Evolutionary conservation across 2,113 vertebrate species (phyloP).

Genomic region (Oryzias melastigma): DNA sequence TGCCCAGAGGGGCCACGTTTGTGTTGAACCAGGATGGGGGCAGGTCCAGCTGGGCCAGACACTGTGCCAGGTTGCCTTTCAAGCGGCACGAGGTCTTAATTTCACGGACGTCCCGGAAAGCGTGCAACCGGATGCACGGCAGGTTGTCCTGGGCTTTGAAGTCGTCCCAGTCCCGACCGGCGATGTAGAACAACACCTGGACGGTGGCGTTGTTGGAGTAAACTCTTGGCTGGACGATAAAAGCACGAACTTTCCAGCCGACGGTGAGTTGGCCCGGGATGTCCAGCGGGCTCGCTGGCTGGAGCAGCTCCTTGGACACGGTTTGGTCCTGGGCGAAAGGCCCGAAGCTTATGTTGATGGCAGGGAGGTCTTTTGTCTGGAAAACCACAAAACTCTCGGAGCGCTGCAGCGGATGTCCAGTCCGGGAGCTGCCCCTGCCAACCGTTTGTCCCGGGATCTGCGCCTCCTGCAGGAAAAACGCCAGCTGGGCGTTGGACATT

Average conservation of each 20-base stretch:
- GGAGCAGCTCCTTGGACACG: constrained; percentile 90
- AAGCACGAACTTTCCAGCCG: constrained; percentile 98
- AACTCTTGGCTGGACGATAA: constrained; percentile 89
- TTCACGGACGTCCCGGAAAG: constrained; percentile 89
- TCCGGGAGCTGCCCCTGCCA: constrained; percentile 44
- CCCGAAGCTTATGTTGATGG: constrained; percentile 91
- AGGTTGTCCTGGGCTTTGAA: constrained; percentile 86
- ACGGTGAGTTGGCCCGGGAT: constrained; percentile 90
- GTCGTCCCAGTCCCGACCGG: constrained; percentile 95
- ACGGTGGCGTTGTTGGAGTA: constrained; percentile 86
- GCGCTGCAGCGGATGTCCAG: constrained; percentile 83
- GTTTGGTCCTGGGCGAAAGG: constrained; percentile 88
- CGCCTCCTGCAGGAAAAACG: constrained; percentile 91
- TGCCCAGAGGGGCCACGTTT: constrained; percentile 79
- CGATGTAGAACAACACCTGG: constrained; percentile 96
- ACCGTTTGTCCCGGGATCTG: constrained; percentile 62
- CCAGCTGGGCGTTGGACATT: constrained; percentile 92
- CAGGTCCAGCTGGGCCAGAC: constrained; percentile 89
- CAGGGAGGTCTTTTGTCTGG: constrained; percentile 93
- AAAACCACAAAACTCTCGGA: constrained; percentile 96
- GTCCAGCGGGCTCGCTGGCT: constrained; percentile 92
- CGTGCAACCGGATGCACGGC: constrained; percentile 91
- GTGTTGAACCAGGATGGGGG: constrained; percentile 91
- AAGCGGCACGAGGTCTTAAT: constrained; percentile 91
- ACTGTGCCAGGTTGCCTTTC: constrained; percentile 88